phyloP scores from a whole-genome alignment of 2,797 vertebrate species.

The Anas acuta region DNA sequence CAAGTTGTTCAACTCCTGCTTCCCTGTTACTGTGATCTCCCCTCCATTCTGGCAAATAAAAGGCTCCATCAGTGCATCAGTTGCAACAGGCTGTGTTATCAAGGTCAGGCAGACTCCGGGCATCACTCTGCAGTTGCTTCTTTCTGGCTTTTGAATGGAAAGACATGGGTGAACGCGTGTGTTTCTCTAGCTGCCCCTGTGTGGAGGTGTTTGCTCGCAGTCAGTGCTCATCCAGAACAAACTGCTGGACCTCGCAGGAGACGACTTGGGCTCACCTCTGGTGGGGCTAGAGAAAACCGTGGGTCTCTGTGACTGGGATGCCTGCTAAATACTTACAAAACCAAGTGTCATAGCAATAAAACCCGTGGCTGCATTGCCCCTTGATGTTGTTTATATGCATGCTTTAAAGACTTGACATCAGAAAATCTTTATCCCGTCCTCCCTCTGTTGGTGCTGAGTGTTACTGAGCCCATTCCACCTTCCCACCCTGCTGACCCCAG shows the following conservation, averaged over 20 bases:
- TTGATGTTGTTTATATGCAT: not conserved
- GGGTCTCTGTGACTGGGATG: not conserved
- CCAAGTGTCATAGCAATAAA: not conserved
- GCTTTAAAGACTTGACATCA: not conserved
- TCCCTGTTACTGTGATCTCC: not conserved
- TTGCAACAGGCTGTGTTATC: not conserved
- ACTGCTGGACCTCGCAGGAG: no score
- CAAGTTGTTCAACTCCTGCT: not conserved
- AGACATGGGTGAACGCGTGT: not conserved
- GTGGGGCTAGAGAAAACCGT: not conserved
- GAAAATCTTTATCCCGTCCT: not conserved
- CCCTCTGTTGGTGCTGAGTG: not conserved
- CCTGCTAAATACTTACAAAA: not conserved
- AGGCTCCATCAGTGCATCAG: not conserved
- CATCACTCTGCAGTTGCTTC: not conserved
- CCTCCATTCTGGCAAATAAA: not conserved
- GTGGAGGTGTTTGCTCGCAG: not conserved
- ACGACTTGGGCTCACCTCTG: not conserved
- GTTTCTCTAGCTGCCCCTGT: not conserved
- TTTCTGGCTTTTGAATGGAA: not conserved
- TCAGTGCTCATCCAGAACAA: not conserved
- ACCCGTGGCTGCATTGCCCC: not conserved
- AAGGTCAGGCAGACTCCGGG: not conserved
- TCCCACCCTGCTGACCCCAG: not conserved
- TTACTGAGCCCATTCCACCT: not conserved